Conservation (phyloP, 2,797 vertebrate genomes). For the Sebastes ruberrimus region DNA sequence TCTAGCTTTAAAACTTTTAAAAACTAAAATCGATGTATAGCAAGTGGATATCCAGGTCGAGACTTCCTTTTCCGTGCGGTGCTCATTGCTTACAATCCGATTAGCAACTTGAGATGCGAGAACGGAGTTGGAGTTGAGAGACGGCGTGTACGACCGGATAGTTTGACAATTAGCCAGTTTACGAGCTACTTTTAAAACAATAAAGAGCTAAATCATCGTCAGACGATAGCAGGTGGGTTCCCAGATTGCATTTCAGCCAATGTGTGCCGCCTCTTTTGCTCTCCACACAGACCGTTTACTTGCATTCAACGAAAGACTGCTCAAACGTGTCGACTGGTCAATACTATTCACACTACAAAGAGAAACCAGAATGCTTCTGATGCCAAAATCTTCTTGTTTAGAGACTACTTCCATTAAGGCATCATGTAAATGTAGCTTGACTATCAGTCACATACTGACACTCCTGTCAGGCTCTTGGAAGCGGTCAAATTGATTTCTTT, state of each 20-base stretch:
- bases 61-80: fast-evolving
- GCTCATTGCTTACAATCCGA: too few relatives aligned
- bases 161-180: too few relatives aligned
- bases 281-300: background rate
- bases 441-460: background rate
- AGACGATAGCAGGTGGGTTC: background rate
- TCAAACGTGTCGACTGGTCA: background rate
- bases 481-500: background rate
- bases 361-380: background rate
- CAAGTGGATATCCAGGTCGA: too few relatives aligned
- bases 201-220: background rate
- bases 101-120: too few relatives aligned
- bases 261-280: background rate
- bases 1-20: too few relatives aligned
- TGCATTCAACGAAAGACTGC: background rate
- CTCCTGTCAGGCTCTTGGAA: background rate
- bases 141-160: too few relatives aligned
- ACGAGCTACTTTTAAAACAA: too few relatives aligned
- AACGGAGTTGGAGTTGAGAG: too few relatives aligned
- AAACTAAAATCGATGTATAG: too few relatives aligned
- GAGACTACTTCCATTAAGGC: background rate
- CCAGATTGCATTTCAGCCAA: background rate
- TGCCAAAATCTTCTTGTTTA: background rate
- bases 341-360: background rate
- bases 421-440: background rate